Percentiles rank a stretch among this genome's conserved stretches.
Conservation (phyloP, 2,888 invertebrate species). For the Anarsia innoxiella region DNA sequence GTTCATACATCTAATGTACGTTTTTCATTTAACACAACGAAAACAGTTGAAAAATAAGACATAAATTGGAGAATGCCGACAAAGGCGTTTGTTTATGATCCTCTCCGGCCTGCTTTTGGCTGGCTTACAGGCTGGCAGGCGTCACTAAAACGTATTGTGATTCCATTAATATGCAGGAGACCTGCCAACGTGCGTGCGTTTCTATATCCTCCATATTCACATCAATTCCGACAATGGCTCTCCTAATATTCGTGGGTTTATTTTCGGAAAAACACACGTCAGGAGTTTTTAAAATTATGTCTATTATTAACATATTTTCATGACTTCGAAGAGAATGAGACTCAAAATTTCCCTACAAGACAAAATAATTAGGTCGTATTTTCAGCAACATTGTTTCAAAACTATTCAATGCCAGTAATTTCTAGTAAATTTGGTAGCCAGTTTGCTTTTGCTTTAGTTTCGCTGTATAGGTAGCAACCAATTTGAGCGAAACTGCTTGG, state of each 20-base stretch:
- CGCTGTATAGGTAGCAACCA: neutral
- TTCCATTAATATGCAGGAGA: constrained; percentile 52
- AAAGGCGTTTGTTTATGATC: constrained; percentile 27
- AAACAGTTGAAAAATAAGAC: no score
- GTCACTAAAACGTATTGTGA: constrained; percentile 32
- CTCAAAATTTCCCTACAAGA: no score
- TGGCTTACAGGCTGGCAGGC: constrained; percentile 47
- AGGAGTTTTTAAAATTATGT: no score
- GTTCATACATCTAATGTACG: no score
- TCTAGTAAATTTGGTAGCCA: neutral
- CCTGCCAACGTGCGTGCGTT: constrained; percentile 38
- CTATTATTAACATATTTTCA: no score
- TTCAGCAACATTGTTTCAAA: neutral
- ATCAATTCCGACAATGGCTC: no score
- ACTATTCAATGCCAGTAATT: no score
- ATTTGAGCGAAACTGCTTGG: neutral
- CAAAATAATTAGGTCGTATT: neutral
- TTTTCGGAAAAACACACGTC: no score
- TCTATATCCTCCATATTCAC: no score
- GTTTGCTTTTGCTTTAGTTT: neutral
- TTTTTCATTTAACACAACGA: no score
- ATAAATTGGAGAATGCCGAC: constrained; percentile 1
- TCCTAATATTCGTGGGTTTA: no score
- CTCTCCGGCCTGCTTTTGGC: constrained; percentile 43
- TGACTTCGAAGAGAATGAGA: no score